phyloP scores from a whole-genome alignment of 2,113 vertebrate genomes.

The Carlito syrichta region DNA sequence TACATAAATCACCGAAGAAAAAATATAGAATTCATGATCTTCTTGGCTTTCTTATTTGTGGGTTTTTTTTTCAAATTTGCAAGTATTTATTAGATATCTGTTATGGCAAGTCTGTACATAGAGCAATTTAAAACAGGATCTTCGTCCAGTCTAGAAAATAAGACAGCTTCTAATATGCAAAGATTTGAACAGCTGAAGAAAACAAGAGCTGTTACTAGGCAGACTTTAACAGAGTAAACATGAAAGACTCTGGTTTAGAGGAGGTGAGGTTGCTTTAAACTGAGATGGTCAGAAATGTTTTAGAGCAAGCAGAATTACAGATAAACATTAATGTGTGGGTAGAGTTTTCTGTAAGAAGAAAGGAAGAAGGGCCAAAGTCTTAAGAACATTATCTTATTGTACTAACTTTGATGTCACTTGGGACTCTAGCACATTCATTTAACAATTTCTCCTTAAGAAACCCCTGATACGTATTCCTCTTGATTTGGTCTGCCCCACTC shows the following conservation, averaged over 20 bases:
- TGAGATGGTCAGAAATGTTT: not conserved
- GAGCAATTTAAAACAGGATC: not conserved
- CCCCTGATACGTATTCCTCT: not conserved
- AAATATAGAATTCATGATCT: not conserved
- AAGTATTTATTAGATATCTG: not conserved
- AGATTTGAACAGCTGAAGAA: not conserved
- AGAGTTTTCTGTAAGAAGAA: not conserved
- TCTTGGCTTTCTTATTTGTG: not conserved
- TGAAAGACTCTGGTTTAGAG: not conserved
- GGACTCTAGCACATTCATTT: not conserved
- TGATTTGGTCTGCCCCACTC: not conserved
- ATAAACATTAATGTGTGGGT: not conserved
- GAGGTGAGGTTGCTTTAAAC: not conserved
- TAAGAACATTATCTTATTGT: not conserved
- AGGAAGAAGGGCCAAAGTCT: not conserved
- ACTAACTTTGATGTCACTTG: not conserved
- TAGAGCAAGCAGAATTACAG: not conserved
- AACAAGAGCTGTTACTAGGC: not conserved
- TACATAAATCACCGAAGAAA: not conserved
- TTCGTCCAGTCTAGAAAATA: not conserved
- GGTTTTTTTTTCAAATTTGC: constrained; percentile 8
- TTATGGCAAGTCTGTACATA: not conserved
- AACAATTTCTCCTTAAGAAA: not conserved
- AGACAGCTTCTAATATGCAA: not conserved
- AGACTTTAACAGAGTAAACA: not conserved